A percentile compares a stretch with the other conserved stretches of the same genome.
Evolutionary conservation across 64 coral and sea anemone species (phyloP).

Genomic region (Stichodactyla helianthus): DNA sequence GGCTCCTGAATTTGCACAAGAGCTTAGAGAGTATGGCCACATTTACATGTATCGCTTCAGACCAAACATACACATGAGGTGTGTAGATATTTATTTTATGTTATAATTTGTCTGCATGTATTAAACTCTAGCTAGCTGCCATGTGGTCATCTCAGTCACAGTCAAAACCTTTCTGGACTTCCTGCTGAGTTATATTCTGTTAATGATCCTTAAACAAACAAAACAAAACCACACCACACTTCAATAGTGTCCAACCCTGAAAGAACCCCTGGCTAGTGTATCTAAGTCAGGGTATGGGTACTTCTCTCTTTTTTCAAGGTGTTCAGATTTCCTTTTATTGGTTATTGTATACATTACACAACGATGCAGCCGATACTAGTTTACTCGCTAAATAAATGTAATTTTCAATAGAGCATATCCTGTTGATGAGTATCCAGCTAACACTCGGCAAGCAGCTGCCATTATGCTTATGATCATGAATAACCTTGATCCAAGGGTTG

Average conservation of each 20-base stretch:
- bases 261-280: too few species aligned
- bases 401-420: slow-evolving; percentile 68
- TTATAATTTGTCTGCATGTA: not conserved
- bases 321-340: too few species aligned
- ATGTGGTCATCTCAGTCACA: too few species aligned
- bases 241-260: too few species aligned
- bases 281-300: too few species aligned
- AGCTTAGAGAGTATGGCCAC: slow-evolving; percentile 88
- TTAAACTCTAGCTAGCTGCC: not conserved
- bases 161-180: too few species aligned
- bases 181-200: too few species aligned
- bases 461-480: slow-evolving; percentile 99
- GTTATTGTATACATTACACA: too few species aligned
- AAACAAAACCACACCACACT: too few species aligned
- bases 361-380: too few species aligned
- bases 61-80: slow-evolving; percentile 92
- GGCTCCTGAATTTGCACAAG: slow-evolving; percentile 89
- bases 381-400: not conserved
- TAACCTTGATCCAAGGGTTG: slow-evolving; percentile 80
- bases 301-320: too few species aligned
- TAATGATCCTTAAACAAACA: too few species aligned
- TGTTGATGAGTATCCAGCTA: slow-evolving; percentile 92
- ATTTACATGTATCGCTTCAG: slow-evolving; percentile 99
- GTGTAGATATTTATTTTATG: slow-evolving; percentile 15
- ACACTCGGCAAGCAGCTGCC: slow-evolving; percentile 69